A percentile compares a stretch with the other conserved stretches of the same genome.
Evolutionary conservation across 2,797 vertebrate species (phyloP).

Genomic region (Lophotriccus pileatus): DNA sequence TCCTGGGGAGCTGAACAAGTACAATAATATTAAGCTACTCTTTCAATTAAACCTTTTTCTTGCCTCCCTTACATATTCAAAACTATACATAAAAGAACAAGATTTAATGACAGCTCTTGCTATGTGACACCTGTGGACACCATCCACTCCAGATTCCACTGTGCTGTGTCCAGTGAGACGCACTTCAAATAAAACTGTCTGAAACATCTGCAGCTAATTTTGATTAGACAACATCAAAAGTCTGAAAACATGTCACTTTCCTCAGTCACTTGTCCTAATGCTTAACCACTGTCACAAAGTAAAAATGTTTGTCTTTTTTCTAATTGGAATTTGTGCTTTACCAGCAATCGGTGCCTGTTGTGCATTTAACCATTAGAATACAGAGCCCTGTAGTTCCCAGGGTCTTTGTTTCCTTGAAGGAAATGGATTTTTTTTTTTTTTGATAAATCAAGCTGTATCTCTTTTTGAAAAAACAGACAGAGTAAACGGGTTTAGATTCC

Average conservation of each 20-base stretch:
- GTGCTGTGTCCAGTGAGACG: not conserved
- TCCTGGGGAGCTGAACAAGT: not conserved
- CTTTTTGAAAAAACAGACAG: not conserved
- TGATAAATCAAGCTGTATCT: not conserved
- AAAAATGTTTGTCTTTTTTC: not conserved
- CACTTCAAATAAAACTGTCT: not conserved
- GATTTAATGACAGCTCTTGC: not conserved
- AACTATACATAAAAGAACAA: not conserved
- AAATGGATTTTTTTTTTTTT: not conserved
- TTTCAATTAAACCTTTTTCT: not conserved
- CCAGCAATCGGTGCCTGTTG: not conserved
- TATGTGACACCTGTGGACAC: not conserved
- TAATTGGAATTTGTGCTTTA: not conserved
- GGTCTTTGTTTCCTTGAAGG: not conserved
- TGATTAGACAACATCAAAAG: not conserved
- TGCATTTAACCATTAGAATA: not conserved
- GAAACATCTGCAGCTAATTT: not conserved
- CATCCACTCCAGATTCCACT: not conserved
- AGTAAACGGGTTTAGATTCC: not conserved
- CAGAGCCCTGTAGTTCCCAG: not conserved
- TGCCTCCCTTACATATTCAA: not conserved
- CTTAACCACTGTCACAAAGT: not conserved
- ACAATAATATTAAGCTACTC: not conserved
- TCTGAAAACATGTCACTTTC: not conserved
- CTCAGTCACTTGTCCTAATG: not conserved